Evolutionary conservation across 2,888 invertebrate species (phyloP).

Genomic region (Hypselothyrea guttata): DNA sequence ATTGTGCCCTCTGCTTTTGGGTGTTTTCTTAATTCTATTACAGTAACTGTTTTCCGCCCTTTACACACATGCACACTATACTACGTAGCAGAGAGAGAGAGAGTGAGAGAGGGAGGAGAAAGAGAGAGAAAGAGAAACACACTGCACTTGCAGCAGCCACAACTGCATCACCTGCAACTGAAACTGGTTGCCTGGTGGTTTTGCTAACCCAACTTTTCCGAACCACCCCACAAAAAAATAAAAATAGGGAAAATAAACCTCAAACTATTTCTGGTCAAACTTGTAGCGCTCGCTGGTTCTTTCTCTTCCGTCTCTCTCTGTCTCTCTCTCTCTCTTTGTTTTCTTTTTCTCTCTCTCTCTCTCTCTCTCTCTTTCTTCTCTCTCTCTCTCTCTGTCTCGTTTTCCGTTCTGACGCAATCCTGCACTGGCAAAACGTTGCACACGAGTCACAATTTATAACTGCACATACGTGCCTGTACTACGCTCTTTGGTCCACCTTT

Average conservation of each 20-base stretch:
- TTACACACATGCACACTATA: slow-evolving; percentile 24
- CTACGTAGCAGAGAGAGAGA: too few relatives aligned
- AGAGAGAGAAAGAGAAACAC: slow-evolving; percentile 6
- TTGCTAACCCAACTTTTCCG: slow-evolving; percentile 15
- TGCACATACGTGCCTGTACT: slow-evolving; percentile 57
- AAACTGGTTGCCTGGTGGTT: slow-evolving; percentile 28
- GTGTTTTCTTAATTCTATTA: slow-evolving; percentile 68
- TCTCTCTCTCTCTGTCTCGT: slow-evolving; percentile 5
- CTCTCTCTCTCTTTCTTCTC: background rate
- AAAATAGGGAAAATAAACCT: slow-evolving; percentile 6
- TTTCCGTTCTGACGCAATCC: slow-evolving; percentile 33
- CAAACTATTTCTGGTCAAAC: slow-evolving; percentile 21
- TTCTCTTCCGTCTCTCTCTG: too few relatives aligned
- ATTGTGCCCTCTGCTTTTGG: slow-evolving; percentile 48
- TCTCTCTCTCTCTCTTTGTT: background rate
- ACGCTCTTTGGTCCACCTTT: slow-evolving; percentile 15
- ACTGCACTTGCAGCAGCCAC: slow-evolving; percentile 23
- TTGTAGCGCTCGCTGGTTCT: background rate
- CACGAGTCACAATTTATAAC: slow-evolving; percentile 74
- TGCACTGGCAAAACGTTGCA: slow-evolving; percentile 50
- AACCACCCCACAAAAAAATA: slow-evolving; percentile 42
- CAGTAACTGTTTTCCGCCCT: slow-evolving; percentile 43
- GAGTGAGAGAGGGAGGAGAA: too few relatives aligned
- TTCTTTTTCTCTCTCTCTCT: too few relatives aligned
- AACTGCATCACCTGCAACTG: slow-evolving; percentile 51